phyloP scores from a whole-genome alignment of 2,888 invertebrate species.

The Pseudococcus viburni region DNA sequence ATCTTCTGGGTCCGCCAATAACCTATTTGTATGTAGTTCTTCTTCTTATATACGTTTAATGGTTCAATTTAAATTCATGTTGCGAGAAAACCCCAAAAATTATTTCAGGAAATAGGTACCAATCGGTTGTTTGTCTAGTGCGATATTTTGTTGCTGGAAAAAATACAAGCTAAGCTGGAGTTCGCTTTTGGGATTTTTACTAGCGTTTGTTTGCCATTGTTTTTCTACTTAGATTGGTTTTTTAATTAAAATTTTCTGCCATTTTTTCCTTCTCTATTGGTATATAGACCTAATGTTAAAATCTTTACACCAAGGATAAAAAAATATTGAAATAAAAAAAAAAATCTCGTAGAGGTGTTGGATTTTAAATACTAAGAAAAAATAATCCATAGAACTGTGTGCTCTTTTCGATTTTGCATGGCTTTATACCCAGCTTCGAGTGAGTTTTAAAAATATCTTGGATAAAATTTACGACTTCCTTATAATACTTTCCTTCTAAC shows the following conservation, averaged over 20 bases:
- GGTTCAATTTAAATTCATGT: too few species aligned
- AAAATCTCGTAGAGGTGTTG: neutral
- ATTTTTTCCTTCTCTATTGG: neutral
- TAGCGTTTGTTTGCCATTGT: neutral
- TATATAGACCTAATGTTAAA: neutral
- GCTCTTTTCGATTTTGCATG: conserved; percentile 34
- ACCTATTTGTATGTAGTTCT: too few species aligned
- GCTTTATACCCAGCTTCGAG: conserved; percentile 23
- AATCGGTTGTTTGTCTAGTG: neutral
- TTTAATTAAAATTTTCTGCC: neutral
- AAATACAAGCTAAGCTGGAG: neutral
- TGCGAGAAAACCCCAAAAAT: neutral
- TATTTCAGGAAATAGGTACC: neutral
- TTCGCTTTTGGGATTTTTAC: neutral
- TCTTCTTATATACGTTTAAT: too few species aligned
- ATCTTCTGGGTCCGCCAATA: too few species aligned
- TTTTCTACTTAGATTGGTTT: neutral
- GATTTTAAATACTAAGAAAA: neutral
- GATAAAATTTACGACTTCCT: conserved; percentile 9
- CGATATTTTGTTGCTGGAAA: neutral
- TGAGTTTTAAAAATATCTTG: neutral
- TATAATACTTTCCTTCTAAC: neutral
- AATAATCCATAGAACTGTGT: neutral
- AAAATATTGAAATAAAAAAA: neutral
- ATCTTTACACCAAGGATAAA: neutral